Percentiles rank a stretch among this genome's conserved stretches.
These are phyloP conservation scores for Pentalonia nigronervosa DNA, from an alignment of 1,140 invertebrate genomes.

Conservation along the genomic window DNA sequence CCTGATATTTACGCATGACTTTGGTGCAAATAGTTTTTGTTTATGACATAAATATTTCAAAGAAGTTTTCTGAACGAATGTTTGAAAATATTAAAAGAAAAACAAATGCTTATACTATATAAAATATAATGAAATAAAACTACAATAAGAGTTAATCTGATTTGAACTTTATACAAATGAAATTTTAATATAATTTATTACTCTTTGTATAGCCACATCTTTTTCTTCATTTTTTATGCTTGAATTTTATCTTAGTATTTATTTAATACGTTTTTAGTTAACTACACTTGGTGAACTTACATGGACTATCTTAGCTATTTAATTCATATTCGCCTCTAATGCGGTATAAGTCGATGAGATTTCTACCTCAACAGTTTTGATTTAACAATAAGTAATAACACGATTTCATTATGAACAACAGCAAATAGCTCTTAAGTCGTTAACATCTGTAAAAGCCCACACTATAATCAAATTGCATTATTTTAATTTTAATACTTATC, in stretches of 20 bases:
- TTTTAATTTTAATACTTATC: not conserved
- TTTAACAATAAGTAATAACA: not conserved
- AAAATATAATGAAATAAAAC: not conserved
- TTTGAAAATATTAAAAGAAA: not conserved
- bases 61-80: not conserved
- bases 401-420: not conserved
- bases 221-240: not conserved
- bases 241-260: not conserved
- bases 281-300: not conserved
- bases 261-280: not conserved
- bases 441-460: not conserved
- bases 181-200: not conserved
- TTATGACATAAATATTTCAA: not conserved
- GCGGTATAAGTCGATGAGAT: not conserved
- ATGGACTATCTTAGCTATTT: not conserved
- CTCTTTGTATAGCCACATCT: not conserved
- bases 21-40: not conserved
- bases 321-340: not conserved
- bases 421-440: no score
- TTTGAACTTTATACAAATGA: not conserved
- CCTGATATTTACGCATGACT: not conserved
- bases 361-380: not conserved
- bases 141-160: not conserved
- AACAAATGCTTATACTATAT: not conserved
- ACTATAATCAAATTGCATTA: not conserved